phyloP scores from a whole-genome alignment of 2,113 vertebrate genomes.

The Oncorhynchus mykiss region DNA sequence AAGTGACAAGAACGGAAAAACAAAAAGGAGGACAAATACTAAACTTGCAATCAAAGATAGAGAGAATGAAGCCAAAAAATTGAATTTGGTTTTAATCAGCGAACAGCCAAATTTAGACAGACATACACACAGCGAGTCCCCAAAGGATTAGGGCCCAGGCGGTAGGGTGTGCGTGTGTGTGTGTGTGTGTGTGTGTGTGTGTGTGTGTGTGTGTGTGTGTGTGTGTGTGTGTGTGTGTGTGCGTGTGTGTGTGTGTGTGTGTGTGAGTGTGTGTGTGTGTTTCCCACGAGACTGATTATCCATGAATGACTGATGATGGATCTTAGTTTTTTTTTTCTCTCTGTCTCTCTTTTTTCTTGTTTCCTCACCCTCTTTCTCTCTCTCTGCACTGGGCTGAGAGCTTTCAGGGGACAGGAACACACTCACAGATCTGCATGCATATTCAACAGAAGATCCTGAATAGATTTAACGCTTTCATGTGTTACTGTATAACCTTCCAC shows the following conservation, averaged over 20 bases:
- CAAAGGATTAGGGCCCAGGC: slow-evolving; percentile 67
- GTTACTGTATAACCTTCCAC: slow-evolving; percentile 74
- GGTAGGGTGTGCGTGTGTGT: not conserved
- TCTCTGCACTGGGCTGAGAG: slow-evolving; percentile 46
- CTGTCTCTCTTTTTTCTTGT: not conserved
- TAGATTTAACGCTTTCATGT: slow-evolving; percentile 74
- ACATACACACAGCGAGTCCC: slow-evolving; percentile 60
- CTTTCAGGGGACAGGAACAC: slow-evolving; percentile 48
- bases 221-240: slow-evolving; percentile 25
- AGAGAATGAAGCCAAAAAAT: slow-evolving; percentile 21
- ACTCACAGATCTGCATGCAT: slow-evolving; percentile 63
- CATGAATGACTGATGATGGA: slow-evolving; percentile 77
- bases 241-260: slow-evolving; percentile 22
- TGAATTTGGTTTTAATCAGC: slow-evolving; percentile 62
- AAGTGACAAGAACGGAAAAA: slow-evolving; percentile 62
- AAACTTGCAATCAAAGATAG: slow-evolving; percentile 36
- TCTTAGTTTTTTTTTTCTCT: slow-evolving; percentile 59
- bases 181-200: slow-evolving; percentile 27
- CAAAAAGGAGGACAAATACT: slow-evolving; percentile 38
- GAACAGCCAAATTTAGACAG: slow-evolving; percentile 68
- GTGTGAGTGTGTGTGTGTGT: slow-evolving; percentile 24
- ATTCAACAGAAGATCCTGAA: slow-evolving; percentile 72
- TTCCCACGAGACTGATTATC: slow-evolving; percentile 75
- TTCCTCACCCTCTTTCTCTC: slow-evolving; percentile 25
- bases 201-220: slow-evolving; percentile 5